Base-by-base conservation (phyloP, 2,113 vertebrate species). In the Neolamprologus tretocephalus region DNA sequence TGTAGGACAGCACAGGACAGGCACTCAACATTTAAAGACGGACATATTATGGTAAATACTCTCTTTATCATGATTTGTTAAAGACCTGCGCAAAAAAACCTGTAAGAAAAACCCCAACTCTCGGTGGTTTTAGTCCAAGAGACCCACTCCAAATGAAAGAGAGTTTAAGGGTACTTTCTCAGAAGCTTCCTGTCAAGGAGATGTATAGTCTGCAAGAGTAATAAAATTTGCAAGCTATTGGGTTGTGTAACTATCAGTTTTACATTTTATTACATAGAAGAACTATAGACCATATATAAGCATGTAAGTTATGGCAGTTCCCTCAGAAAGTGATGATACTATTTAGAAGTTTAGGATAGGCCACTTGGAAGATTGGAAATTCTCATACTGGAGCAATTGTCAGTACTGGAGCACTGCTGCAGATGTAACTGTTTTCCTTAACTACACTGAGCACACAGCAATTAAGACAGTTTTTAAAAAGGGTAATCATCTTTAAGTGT, bases 161-260 rank as follows among this genome's bases (percentile, higher is more conserved):
- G 14, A 83, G 71, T 53, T 47, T 31, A 61, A 53, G 54, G 85
- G 40, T 35, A 9, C 75, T 80, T 81, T 58, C 89, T 91, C 83
- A 89, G 82, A 88, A 87, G 80, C 87, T 81, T 19, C 4, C 54
- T 71, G 63, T 94, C 79, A 54, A 85, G 80, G 37, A 93, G 89
- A 93, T 91, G 73, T 92, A 93, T 84, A 68, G 86, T 66, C 80
- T 37, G 17, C 33, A 58, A 89, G 79, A 63, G 61, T 33, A 73
- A 87, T 91, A 86, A 61, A 79, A 91, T 93, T 86, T 84, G 81
- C 79, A 87, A 91, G 87, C 86, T 87, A 75, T 88, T 89, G 75
- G 31, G 47, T 91, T 94, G 90, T 90, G 90, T 78, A 80, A 57
- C 78, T 31, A 81, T 53, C 31, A 28, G 81, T 87, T 87, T 93